These are phyloP conservation scores for Platycercus adscitus DNA, from an alignment of 2,113 vertebrate genomes.

Conservation along the genomic window DNA sequence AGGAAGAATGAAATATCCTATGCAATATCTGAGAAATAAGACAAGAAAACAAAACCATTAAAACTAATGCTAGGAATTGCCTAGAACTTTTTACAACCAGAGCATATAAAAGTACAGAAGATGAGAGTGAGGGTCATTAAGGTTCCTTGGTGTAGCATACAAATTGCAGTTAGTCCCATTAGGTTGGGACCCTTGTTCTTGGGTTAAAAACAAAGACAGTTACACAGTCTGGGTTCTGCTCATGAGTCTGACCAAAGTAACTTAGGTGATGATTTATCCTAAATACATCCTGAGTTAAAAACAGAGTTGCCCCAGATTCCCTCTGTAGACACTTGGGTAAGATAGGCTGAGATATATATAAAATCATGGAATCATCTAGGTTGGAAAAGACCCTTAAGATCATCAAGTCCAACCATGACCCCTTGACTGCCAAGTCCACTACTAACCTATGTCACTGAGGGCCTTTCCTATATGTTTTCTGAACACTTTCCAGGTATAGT, in stretches of 20 bases:
- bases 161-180: not conserved
- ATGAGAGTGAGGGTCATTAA: not conserved
- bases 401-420: not conserved
- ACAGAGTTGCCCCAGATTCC: not conserved
- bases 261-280: not conserved
- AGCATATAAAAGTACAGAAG: not conserved
- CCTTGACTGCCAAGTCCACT: not conserved
- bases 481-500: not conserved
- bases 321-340: not conserved
- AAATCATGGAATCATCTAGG: not conserved
- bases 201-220: not conserved
- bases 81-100: not conserved
- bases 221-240: not conserved
- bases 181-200: not conserved
- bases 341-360: not conserved
- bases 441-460: not conserved
- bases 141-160: not conserved
- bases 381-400: not conserved
- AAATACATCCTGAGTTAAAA: not conserved
- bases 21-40: slow-evolving; percentile 3
- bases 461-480: not conserved
- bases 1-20: slow-evolving; percentile 31
- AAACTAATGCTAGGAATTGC: not conserved
- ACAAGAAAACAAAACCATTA: not conserved
- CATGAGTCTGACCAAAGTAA: not conserved